Conservation (phyloP, 2,888 invertebrate species). For the Cephonodes hylas region DNA sequence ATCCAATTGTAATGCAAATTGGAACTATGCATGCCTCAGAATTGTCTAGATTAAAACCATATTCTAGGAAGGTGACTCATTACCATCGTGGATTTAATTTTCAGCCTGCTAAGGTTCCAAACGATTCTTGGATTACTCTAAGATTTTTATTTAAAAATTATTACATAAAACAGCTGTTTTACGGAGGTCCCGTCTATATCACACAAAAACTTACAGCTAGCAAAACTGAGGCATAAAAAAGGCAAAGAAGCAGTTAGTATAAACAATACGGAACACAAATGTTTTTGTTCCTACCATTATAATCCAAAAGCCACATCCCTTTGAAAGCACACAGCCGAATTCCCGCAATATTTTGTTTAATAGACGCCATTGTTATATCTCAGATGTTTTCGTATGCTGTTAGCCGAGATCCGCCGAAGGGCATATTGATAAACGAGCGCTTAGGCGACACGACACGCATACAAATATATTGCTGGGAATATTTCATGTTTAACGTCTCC, state of each 20-base stretch:
- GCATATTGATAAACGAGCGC: conserved; percentile 71
- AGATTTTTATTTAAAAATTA: too few relatives aligned
- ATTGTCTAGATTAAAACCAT: too few relatives aligned
- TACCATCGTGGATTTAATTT: too few relatives aligned
- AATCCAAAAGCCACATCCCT: not conserved
- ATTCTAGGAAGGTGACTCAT: too few relatives aligned
- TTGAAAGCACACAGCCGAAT: conserved; percentile 18
- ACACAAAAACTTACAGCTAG: too few relatives aligned
- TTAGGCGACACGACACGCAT: conserved; percentile 60
- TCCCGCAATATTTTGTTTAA: conserved; percentile 18
- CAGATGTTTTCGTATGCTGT: conserved; percentile 44
- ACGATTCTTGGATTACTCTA: too few relatives aligned
- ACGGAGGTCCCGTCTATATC: too few relatives aligned
- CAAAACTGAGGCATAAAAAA: too few relatives aligned
- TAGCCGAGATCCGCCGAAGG: conserved; percentile 53
- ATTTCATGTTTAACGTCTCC: conserved; percentile 61
- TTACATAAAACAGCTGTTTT: too few relatives aligned
- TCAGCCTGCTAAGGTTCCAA: too few relatives aligned
- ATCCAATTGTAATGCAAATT: too few relatives aligned
- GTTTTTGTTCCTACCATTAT: not conserved
- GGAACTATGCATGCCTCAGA: too few relatives aligned
- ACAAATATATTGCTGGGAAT: conserved; percentile 62
- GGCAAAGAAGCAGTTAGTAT: not conserved
- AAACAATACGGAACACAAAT: not conserved
- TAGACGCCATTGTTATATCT: conserved; percentile 42